Conservation (phyloP, 1,140 invertebrate genomes). For the Lasioglossum baleicum region DNA sequence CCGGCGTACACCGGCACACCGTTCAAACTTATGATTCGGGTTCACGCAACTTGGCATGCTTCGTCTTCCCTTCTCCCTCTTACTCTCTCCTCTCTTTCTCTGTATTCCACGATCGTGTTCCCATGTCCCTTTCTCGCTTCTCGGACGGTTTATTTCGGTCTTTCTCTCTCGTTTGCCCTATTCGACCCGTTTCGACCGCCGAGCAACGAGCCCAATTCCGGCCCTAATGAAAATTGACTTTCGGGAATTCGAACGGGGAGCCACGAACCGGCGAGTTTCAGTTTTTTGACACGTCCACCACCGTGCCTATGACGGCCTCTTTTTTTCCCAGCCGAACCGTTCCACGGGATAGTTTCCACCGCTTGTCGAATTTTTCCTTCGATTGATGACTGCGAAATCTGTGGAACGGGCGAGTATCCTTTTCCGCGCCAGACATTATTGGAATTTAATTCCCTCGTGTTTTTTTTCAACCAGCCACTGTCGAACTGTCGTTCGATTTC, state of each 20-base stretch:
- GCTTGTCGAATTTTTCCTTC: constrained; percentile 15
- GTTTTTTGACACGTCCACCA: constrained; percentile 35
- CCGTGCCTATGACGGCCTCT: not conserved
- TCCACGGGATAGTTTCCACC: constrained; percentile 3
- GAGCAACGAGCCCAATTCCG: constrained; percentile 56
- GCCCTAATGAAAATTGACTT: constrained; percentile 72
- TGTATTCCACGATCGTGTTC: too few relatives aligned
- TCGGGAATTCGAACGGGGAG: constrained; percentile 42
- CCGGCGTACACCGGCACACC: constrained; percentile 28
- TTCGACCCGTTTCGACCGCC: constrained; percentile 34
- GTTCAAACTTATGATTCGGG: constrained; percentile 71
- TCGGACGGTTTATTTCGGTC: not conserved
- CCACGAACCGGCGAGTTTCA: constrained; percentile 22
- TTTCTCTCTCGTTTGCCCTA: constrained; percentile 41
- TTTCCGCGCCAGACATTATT: not conserved
- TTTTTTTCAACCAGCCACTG: not conserved
- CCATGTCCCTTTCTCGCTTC: not conserved
- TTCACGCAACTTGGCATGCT: constrained; percentile 74
- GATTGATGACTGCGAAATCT: constrained; percentile 7
- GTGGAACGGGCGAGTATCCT: not conserved
- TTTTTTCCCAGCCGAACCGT: not conserved
- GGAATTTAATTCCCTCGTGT: not conserved
- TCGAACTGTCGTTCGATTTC: not conserved
- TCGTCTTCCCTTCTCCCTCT: constrained; percentile 7
- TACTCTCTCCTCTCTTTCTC: not conserved